Conservation (phyloP, 2,113 vertebrate genomes). For the Nematolebias whitei region DNA sequence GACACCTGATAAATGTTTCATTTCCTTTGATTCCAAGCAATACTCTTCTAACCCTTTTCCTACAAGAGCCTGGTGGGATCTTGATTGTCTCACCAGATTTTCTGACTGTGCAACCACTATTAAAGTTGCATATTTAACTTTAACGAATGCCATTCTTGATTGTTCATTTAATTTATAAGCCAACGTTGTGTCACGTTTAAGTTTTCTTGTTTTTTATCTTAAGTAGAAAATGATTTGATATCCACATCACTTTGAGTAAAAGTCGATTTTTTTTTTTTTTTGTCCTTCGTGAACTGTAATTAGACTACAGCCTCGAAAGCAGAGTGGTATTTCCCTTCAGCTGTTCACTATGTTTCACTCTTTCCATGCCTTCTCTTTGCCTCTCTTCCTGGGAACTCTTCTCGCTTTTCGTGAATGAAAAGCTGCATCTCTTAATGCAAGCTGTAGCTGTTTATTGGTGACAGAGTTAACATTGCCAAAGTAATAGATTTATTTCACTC, state of each 20-base stretch:
- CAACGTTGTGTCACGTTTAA: neutral
- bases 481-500: slow-evolving; percentile 42
- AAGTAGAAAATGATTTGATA: neutral
- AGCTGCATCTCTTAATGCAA: slow-evolving; percentile 24
- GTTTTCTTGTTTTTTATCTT: neutral
- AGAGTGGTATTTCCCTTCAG: slow-evolving; percentile 36
- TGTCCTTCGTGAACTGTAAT: slow-evolving; percentile 7
- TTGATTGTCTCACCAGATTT: neutral
- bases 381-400: slow-evolving; percentile 12
- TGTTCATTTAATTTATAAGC: neutral
- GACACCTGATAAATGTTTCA: slow-evolving; percentile 20
- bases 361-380: slow-evolving; percentile 35
- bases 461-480: slow-evolving; percentile 23
- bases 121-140: slow-evolving; percentile 14
- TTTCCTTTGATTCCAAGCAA: slow-evolving; percentile 2
- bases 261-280: slow-evolving; percentile 5
- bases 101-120: neutral
- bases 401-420: slow-evolving; percentile 6
- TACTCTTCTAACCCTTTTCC: no score
- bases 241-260: neutral
- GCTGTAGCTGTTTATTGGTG: slow-evolving; percentile 22
- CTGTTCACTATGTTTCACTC: slow-evolving; percentile 37
- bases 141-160: neutral
- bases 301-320: slow-evolving; percentile 3
- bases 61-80: slow-evolving; percentile 3